Base-by-base conservation (phyloP, 2,113 vertebrate genomes). In the Solea solea region DNA sequence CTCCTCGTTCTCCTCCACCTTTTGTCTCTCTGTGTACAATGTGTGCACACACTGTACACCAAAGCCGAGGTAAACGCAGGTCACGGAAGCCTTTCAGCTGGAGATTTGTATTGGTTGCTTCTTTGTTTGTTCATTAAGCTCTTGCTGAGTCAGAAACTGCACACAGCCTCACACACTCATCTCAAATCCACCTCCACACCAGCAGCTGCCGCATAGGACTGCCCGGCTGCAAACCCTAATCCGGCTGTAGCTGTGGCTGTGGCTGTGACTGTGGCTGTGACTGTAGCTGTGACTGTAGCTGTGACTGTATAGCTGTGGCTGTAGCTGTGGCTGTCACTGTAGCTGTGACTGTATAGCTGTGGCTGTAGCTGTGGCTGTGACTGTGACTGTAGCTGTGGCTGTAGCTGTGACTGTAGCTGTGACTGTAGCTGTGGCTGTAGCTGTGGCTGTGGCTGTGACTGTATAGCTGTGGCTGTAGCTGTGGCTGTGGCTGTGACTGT, bases 101-200 rank as follows among this genome's bases (percentile, higher is more conserved):
- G 16, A 62, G 45, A 69, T 59, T 45, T 52, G 58, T 54, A n/a
- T 59, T 54, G 34, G 55, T 61, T 54, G 55, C 46, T n/a, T 59
- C 54, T 75, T 83, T 83, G 72, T 83, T 76, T 40, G 28, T 78
- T 86, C 76, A 78, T 88, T 84, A 85, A 55, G 74, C 48, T 72
- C 73, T 69, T 60, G 78, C 82, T 79, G 84, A 88, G 67, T 83
- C 78, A 79, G 48, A 69, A 56, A 69, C 61, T 45, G 62, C 69
- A 50, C 61, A 69, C 53, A 48, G 55, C 34, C 76, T 79, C 74
- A 63, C 57, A 73, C 75, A 14, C 49, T 15, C 45, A 56, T 49
- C 65, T 75, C 57, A 72, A 49, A 66, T 42, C 56, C 48, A 34
- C 52, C 51, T 64, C 76, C 79, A 77, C 83, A 66, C 78, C 61